These are phyloP conservation scores for Phalacrocorax carbo DNA, from an alignment of 2,113 vertebrate genomes.

Conservation along the genomic window DNA sequence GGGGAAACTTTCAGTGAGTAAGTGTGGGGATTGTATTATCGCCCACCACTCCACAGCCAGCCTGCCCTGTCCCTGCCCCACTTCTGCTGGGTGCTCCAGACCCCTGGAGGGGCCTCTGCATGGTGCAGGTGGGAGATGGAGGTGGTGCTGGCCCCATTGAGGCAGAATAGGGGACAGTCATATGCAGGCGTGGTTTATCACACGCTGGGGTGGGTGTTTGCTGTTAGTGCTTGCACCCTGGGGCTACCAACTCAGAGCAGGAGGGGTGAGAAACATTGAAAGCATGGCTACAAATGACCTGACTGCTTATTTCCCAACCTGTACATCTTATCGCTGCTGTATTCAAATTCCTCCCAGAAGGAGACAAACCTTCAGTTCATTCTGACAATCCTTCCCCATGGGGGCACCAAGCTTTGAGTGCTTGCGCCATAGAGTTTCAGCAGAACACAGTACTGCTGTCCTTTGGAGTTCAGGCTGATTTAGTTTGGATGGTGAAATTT, in stretches of 20 bases:
- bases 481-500: not conserved
- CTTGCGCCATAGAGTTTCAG: not conserved
- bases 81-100: not conserved
- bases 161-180: not conserved
- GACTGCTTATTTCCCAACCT: not conserved
- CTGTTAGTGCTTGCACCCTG: not conserved
- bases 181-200: not conserved
- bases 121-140: not conserved
- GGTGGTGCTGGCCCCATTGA: not conserved
- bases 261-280: not conserved
- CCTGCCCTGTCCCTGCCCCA: not conserved
- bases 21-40: not conserved
- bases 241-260: not conserved
- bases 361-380: not conserved
- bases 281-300: not conserved
- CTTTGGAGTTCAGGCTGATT: not conserved
- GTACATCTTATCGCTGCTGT: not conserved
- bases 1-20: not conserved
- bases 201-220: accelerated
- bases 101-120: not conserved
- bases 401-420: not conserved
- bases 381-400: not conserved
- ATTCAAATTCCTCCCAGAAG: not conserved
- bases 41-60: not conserved
- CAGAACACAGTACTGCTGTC: not conserved